Base-by-base conservation (phyloP, 2,797 vertebrate genomes). In the Chromobotia macracanthus region DNA sequence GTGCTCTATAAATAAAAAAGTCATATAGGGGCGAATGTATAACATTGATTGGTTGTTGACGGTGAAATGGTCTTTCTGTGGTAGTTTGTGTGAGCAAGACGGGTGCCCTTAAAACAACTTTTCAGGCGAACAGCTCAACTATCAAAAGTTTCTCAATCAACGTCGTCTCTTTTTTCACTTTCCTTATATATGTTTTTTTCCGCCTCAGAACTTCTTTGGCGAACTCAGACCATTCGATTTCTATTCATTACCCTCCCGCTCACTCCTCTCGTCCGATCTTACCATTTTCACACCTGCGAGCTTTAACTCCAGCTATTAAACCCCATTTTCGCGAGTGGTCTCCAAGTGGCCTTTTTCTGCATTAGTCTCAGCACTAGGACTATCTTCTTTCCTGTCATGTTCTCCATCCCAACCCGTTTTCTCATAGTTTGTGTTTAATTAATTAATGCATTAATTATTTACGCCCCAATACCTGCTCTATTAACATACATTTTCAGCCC, bases 111-210 rank as follows among this genome's bases (percentile, higher is more conserved):
- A 86, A 79, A 88, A 88, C 88, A 92, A 93, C 92, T 93, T 93
- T 93, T 89, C 91, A 90, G 89, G 89, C 88, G 86, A 92, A 90
- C 87, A 82, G 86, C 89, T 91, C 88, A 91, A 90, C 92, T 90
- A 92, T 93, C 91, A 93, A 92, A 94, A 94, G 92, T 94, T 93
- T 93, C 91, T 93, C 90, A 88, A 92, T 92, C 92, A 92, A 87
- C 90, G 90, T 92, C 89, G 89, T 90, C 84, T 88, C 90, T 86
- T 90, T n/a, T 90, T 88, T 90, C 91, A 72, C 87, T 83, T 66
- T 65, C 68, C 63, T 82, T 77, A 84, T 88, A 87, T 90, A 90
- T 91, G 88, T 91, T 88, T 91, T 91, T 92, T 91, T 92, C 89
- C 90, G 90, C 90, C 87, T 92, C 88, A 91, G 90, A 93, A 92